A percentile compares a stretch with the other conserved stretches of the same genome.
phyloP scores from a whole-genome alignment of 2,888 invertebrate genomes.

The Eristalis intricaria region DNA sequence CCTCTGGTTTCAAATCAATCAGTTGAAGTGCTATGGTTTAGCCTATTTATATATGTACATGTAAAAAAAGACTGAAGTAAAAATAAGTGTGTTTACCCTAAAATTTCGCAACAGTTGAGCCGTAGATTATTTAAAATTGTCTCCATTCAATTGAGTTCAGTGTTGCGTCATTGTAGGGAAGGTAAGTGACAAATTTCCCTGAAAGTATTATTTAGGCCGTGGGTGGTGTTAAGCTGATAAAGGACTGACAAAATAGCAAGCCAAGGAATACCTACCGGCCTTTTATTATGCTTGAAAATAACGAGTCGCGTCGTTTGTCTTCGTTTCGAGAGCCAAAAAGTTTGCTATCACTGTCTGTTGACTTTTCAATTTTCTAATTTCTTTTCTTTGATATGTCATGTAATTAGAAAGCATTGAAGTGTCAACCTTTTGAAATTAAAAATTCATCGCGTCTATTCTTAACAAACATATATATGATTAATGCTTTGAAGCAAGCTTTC shows the following conservation, averaged over 20 bases:
- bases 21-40: too few relatives aligned
- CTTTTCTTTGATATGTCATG: constrained; percentile 29
- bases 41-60: too few relatives aligned
- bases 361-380: constrained; percentile 21
- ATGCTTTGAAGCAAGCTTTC: background rate
- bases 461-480: constrained; percentile 18
- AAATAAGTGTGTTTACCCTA: background rate
- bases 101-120: background rate
- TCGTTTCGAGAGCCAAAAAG: constrained; percentile 44
- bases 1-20: too few relatives aligned
- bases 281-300: constrained; percentile 23
- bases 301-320: constrained; percentile 47
- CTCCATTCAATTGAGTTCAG: background rate
- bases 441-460: constrained; percentile 19
- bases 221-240: constrained; percentile 16
- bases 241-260: constrained; percentile 29
- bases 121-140: background rate
- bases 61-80: background rate
- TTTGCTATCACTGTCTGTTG: constrained; percentile 39
- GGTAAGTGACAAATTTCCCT: constrained; percentile 35
- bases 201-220: constrained; percentile 40
- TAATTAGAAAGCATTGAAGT: constrained; percentile 39
- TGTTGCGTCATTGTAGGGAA: background rate
- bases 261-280: constrained; percentile 29
- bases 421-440: constrained; percentile 11